Conservation (phyloP, 2,797 vertebrate species). For the Holocentrus rufus region DNA sequence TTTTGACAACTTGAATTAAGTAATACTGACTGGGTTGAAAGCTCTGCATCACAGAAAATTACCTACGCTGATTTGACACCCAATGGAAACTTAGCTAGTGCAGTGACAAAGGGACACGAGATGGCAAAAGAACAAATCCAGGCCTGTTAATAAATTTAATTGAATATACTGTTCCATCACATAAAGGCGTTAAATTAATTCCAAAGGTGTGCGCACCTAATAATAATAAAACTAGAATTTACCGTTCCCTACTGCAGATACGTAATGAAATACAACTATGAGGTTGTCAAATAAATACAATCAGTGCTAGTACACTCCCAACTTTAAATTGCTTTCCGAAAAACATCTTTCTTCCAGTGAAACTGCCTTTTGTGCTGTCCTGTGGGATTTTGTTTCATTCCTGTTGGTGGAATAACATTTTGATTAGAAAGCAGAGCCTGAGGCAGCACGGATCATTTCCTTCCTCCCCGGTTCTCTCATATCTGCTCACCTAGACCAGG, state of each 20-base stretch:
- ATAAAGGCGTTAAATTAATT: slow-evolving; percentile 9
- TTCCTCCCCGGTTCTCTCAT: slow-evolving; percentile 52
- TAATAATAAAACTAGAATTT: slow-evolving; percentile 30
- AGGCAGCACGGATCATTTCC: slow-evolving; percentile 68
- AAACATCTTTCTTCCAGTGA: slow-evolving; percentile 35
- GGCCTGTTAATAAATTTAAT: neutral
- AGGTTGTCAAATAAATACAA: slow-evolving; percentile 57
- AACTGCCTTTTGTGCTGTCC: slow-evolving; percentile 58
- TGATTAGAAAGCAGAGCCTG: slow-evolving; percentile 73
- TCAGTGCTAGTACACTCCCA: slow-evolving; percentile 52
- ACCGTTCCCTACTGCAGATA: slow-evolving; percentile 26
- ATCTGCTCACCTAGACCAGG: slow-evolving; percentile 50
- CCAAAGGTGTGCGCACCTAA: neutral
- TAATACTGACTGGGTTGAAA: neutral
- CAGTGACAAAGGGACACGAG: neutral
- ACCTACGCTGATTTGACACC: neutral
- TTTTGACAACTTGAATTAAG: neutral
- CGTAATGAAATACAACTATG: slow-evolving; percentile 22
- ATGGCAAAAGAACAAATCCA: neutral
- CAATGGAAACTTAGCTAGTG: neutral
- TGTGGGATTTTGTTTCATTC: slow-evolving; percentile 68
- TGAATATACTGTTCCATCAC: neutral
- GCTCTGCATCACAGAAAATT: neutral
- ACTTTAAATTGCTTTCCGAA: slow-evolving; percentile 69
- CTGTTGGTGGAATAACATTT: slow-evolving; percentile 71